Percentiles rank a stretch among this genome's conserved stretches.
Evolutionary conservation across 2,888 invertebrate genomes (phyloP).

Genomic region (Drosophila subquinaria): DNA sequence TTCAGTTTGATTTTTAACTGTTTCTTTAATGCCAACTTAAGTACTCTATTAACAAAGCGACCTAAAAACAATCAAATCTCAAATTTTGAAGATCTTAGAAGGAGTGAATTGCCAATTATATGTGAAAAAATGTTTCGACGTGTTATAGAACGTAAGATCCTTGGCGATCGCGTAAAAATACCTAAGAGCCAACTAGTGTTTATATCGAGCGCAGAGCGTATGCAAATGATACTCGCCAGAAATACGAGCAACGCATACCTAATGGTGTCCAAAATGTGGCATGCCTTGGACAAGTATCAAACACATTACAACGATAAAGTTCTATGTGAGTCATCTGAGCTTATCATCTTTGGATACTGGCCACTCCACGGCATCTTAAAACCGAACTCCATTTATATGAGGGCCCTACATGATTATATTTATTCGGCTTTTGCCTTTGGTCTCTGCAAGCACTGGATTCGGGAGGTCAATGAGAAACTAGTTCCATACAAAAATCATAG

Average conservation of each 20-base stretch:
- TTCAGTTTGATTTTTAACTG: constrained; percentile 6
- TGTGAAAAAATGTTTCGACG: neutral
- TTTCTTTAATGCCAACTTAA: constrained; percentile 24
- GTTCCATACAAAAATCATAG: neutral
- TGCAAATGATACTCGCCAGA: neutral
- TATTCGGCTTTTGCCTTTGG: neutral
- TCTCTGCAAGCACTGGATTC: neutral
- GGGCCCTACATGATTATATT: neutral
- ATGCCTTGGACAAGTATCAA: neutral
- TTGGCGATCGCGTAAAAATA: neutral
- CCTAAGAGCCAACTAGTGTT: neutral
- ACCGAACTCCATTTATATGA: neutral
- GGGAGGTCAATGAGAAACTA: neutral
- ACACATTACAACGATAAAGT: neutral
- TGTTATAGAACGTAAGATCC: rapidly evolving
- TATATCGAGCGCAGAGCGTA: neutral
- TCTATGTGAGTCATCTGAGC: neutral
- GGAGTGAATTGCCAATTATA: neutral
- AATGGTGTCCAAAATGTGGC: neutral
- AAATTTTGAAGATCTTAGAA: neutral
- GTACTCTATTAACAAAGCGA: constrained; percentile 6
- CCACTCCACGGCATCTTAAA: neutral
- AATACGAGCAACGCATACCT: constrained; percentile 3
- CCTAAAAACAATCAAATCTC: neutral
- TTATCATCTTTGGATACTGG: neutral